These are phyloP conservation scores for Sitodiplosis mosellana DNA, from an alignment of 1,140 invertebrate species.

Conservation along the genomic window DNA sequence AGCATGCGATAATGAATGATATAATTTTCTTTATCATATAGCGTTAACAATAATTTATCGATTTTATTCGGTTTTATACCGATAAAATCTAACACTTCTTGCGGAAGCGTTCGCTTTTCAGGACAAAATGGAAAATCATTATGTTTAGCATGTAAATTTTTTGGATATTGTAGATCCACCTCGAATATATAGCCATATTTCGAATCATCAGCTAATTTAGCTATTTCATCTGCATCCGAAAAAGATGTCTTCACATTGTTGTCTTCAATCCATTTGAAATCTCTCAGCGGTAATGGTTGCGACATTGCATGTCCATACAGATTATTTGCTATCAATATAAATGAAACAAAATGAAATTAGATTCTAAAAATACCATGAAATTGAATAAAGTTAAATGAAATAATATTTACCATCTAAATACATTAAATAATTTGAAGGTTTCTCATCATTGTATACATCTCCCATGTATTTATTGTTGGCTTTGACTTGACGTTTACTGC, in stretches of 20 bases:
- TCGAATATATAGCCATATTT: conserved; percentile 32
- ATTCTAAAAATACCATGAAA: no score
- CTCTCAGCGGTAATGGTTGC: conserved; percentile 20
- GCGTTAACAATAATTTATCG: conserved; percentile 19
- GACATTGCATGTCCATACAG: conserved; percentile 32
- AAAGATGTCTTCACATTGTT: conserved; percentile 7
- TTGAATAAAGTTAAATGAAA: no score
- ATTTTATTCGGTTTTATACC: conserved; percentile 7
- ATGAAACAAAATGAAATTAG: no score
- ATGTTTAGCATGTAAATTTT: conserved; percentile 30
- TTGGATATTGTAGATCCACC: conserved; percentile 21
- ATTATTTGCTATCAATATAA: conserved; percentile 22
- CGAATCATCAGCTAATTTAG: conserved; percentile 19
- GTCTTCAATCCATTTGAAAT: conserved; percentile 26
- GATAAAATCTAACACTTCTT: neutral
- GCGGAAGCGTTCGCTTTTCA: conserved; percentile 13
- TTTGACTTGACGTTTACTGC: conserved; percentile 20
- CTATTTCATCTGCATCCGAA: conserved; percentile 6
- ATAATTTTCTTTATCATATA: conserved; percentile 25
- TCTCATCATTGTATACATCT: conserved; percentile 17
- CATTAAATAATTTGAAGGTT: conserved; percentile 14
- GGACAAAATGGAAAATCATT: conserved; percentile 30
- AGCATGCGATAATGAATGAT: conserved; percentile 30
- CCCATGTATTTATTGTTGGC: conserved; percentile 28
- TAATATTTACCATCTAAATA: conserved; percentile 18